Evolutionary conservation across 2,888 invertebrate genomes (phyloP), one percentile per base, ranked within the genome.

Genomic region (Archips xylosteana): DNA sequence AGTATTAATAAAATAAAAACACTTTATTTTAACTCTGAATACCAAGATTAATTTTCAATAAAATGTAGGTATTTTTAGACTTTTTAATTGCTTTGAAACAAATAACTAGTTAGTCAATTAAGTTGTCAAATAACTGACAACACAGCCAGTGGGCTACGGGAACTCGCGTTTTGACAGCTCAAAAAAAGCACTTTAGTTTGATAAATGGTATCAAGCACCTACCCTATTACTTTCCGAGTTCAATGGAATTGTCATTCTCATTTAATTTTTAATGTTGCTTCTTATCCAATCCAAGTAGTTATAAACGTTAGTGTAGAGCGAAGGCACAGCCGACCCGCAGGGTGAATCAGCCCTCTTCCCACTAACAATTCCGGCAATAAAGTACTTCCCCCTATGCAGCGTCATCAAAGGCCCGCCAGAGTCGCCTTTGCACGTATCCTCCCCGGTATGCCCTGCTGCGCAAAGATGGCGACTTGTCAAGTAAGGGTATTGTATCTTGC

Each of bases 341-440:
- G 90, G 90, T 6, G 88, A 82, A 75, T 93, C 93, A 0, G 89
- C 85, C 70, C 93, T 79, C 77, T 94, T 94, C 0, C 94, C 94
- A 79, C 94, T 94, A 4, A 94, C 94, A 8, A 94, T 83, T 3
- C 94, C 94, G 2, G 89, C 87, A 3, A 92, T 84, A 78, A 86
- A 90, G 79, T 92, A 92, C 75, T 84, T 89, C 32, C 88, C 90
- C 70, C 86, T 84, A 72, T 89, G 90, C 32, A 89, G 51, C 79
- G 88, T 88, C 94, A 94, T 94, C 34, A 94, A 79, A 1, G 94
- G 94, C 6, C 93, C 93, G 32, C 94, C 94, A 2, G 94, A 94
- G 78, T 94, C 94, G 2, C 94, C 94, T 81, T 92, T 92, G 77
- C 94, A 94, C 5, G 94, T 92, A 74, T 94, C 94, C 76, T 92